Evolutionary conservation across 1,140 invertebrate genomes (phyloP).

Genomic region (Drosophila nigrodunni): DNA sequence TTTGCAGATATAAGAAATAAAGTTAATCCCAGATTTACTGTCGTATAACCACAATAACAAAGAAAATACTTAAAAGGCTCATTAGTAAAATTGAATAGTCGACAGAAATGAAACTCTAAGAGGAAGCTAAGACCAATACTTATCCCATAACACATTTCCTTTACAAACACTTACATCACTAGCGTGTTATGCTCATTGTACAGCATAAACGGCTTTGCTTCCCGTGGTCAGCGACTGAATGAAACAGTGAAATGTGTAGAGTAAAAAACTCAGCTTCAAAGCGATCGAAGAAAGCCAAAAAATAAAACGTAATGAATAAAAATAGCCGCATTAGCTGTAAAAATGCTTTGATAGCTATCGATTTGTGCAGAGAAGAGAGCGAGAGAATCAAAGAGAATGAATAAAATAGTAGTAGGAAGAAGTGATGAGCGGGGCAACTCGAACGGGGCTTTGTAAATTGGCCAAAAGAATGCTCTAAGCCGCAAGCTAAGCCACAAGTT

Average conservation of each 20-base stretch:
- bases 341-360: slow-evolving; percentile 80
- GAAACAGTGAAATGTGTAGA: slow-evolving; percentile 20
- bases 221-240: neutral
- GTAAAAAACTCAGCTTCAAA: slow-evolving; percentile 37
- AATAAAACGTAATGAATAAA: slow-evolving; percentile 78
- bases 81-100: too few relatives aligned
- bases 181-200: neutral
- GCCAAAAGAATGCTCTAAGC: slow-evolving; percentile 78
- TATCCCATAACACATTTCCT: neutral
- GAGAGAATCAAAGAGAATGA: slow-evolving; percentile 14
- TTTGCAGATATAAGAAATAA: too few relatives aligned
- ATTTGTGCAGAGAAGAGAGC: slow-evolving; percentile 55
- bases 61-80: too few relatives aligned
- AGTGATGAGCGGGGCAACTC: slow-evolving; percentile 17
- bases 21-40: too few relatives aligned
- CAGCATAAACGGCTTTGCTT: neutral
- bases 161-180: neutral
- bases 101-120: too few relatives aligned
- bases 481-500: slow-evolving; percentile 61
- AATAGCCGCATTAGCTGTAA: slow-evolving; percentile 83
- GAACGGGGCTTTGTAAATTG: slow-evolving; percentile 67
- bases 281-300: slow-evolving; percentile 69
- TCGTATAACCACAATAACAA: too few relatives aligned
- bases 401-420: slow-evolving; percentile 3
- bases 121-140: too few relatives aligned